Evolutionary conservation across 92 coral and sea anemone genomes (phyloP).

Genomic region (Micromussa lordhowensis): DNA sequence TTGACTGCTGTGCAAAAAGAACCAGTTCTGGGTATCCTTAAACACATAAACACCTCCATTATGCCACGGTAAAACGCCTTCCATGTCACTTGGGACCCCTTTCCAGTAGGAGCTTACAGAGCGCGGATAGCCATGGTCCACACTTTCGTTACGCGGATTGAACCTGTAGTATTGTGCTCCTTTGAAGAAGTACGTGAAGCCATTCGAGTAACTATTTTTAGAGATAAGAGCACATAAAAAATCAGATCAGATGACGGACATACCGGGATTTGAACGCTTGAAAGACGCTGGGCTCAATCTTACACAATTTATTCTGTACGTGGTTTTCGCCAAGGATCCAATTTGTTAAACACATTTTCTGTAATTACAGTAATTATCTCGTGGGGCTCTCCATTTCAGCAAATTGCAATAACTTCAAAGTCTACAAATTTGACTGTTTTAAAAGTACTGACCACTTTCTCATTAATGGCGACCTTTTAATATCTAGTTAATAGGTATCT

Average conservation of each 20-base stretch:
- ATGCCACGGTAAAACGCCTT: conserved; percentile 90
- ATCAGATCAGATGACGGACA: no score
- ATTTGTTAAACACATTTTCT: not conserved
- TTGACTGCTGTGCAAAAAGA: conserved; percentile 63
- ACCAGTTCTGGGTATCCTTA: conserved; percentile 83
- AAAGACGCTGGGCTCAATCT: no score
- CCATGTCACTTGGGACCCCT: conserved; percentile 78
- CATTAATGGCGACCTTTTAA: no score
- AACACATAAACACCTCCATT: conserved; percentile 92
- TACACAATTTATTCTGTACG: no score
- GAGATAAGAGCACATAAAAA: not conserved
- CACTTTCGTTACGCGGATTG: conserved; percentile 56
- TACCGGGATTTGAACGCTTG: no score
- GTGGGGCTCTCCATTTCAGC: no score
- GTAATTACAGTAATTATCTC: no score
- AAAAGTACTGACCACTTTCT: not conserved
- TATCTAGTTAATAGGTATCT: no score
- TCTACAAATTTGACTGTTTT: not conserved
- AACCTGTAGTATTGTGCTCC: conserved; percentile 80
- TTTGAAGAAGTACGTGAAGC: conserved; percentile 96
- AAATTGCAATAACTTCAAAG: not conserved
- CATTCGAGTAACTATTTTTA: conserved; percentile 74
- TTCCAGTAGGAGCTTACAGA: conserved; percentile 75
- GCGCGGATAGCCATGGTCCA: conserved; percentile 84
- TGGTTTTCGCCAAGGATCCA: no score